phyloP scores from a whole-genome alignment of 2,888 invertebrate species.

The Nezara viridula region DNA sequence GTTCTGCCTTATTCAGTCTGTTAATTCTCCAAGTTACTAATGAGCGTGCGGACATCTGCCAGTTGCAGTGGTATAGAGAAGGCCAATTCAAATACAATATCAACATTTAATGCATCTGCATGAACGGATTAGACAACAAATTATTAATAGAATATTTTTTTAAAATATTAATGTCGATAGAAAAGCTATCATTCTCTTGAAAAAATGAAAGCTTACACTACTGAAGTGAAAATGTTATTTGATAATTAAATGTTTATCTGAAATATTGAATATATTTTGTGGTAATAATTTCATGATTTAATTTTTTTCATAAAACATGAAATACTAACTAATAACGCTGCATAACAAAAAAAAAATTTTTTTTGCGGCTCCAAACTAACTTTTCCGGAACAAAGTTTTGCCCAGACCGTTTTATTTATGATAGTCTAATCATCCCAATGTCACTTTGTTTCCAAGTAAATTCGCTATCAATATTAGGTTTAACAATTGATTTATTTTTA shows the following conservation, averaged over 20 bases:
- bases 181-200: not conserved
- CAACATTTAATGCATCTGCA: not conserved
- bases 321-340: no score
- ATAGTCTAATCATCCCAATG: no score
- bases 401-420: no score
- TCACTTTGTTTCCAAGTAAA: no score
- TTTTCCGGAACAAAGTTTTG: no score
- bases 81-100: not conserved
- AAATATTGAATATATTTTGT: not conserved
- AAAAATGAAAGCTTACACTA: not conserved
- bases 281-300: no score
- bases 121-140: not conserved
- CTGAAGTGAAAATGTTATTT: not conserved
- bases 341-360: no score
- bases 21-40: constrained; percentile 34
- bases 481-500: no score
- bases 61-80: not conserved
- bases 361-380: no score
- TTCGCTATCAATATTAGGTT: no score
- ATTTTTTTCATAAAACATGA: no score
- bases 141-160: not conserved
- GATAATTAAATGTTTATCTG: not conserved
- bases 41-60: constrained; percentile 11
- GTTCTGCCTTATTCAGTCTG: constrained; percentile 41
- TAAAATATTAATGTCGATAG: not conserved